Conservation (phyloP, 2,888 invertebrate species). For the Meteorus cinctellus region DNA sequence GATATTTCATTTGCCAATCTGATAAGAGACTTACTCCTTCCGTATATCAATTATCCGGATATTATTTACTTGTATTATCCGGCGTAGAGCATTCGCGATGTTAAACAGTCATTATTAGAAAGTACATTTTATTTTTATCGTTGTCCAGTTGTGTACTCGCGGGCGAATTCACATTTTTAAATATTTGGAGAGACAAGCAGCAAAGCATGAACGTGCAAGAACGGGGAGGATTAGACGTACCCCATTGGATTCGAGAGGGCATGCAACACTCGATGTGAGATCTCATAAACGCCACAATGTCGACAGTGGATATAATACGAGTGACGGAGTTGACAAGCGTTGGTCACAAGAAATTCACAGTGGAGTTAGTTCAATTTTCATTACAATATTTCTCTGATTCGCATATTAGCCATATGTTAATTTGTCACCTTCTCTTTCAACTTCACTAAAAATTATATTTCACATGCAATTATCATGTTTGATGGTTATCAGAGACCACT, state of each 20-base stretch:
- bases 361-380: slow-evolving; percentile 66
- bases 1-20: not conserved
- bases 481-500: not conserved
- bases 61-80: too few relatives aligned
- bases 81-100: not conserved
- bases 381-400: slow-evolving; percentile 18
- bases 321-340: slow-evolving; percentile 86
- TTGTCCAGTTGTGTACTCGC: slow-evolving; percentile 87
- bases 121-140: slow-evolving; percentile 28
- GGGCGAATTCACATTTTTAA: slow-evolving; percentile 97
- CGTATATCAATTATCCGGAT: too few relatives aligned
- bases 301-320: slow-evolving; percentile 92
- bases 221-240: slow-evolving; percentile 73
- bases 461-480: not conserved
- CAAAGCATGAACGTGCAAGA: slow-evolving; percentile 78
- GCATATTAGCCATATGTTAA: slow-evolving; percentile 1
- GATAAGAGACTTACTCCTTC: too few relatives aligned
- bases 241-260: slow-evolving; percentile 75
- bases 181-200: slow-evolving; percentile 91
- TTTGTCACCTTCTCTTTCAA: not conserved
- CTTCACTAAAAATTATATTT: not conserved
- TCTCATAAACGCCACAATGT: slow-evolving; percentile 83
- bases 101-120: not conserved
- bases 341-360: slow-evolving; percentile 85
- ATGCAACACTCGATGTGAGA: slow-evolving; percentile 74